Base-by-base conservation (phyloP, 2,888 invertebrate species). In the Caenorhabditis parvicauda region DNA sequence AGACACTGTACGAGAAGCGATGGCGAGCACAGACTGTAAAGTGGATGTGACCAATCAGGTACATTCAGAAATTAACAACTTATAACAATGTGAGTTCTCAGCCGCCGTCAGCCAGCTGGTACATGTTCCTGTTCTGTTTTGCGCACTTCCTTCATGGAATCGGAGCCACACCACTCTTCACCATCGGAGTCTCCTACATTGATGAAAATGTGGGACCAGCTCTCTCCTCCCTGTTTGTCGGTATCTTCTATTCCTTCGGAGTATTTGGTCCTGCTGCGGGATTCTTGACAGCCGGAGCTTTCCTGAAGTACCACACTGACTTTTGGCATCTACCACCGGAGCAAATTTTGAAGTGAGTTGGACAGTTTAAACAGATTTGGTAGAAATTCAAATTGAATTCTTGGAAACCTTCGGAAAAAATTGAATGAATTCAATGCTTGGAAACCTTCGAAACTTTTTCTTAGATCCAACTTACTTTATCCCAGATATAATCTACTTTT, bases 61-160 rank as follows among this genome's bases (percentile, higher is more conserved):
- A 28, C 17, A 7, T 14, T 9, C 21, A 17, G 3, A 28, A 5
- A 27, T 49, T 37, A 44, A 22, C 9, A 19, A 22, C 6, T n/a
- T 44, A 24, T 19, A 19, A 21, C 7, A 21, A n/a, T 19, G 17
- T 42, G n/a, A n/a, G 2, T 42, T 41, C 25, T 28, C 25, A 55
- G 39, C 42, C 38, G 12, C 50, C 59, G n/a, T 51, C 63, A 22
- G 28, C 48, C 0, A 48, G 38, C n/a, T 24, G 52, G 9, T 81
- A 78, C 58, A 70, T 76, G 45, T 66, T 76, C 64, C 82, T 91
- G 70, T 91, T 92, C 82, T 87, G 90, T 72, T 79, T 87, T 32
- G 91, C 89, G 0, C 91, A 91, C 82, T 86, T 92, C 64, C 83
- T 92, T 54, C 90, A 90, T 82, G 92, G 92, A 32, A 88, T 89